Evolutionary conservation across 2,797 vertebrate species (phyloP), one percentile per base, ranked within the genome.

Genomic region (Halcyon chelicuti): DNA sequence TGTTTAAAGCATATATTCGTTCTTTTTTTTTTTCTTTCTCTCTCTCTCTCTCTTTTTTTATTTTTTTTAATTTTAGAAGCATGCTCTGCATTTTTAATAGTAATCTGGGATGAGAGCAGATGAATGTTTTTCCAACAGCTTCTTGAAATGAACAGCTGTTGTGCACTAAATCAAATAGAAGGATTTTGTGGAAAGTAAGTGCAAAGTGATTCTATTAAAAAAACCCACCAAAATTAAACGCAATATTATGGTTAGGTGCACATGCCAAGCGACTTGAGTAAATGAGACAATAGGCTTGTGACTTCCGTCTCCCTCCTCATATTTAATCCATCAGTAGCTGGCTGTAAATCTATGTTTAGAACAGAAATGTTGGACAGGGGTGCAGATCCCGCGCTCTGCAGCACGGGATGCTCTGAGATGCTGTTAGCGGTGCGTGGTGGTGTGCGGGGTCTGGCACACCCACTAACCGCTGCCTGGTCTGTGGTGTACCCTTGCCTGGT

Each of bases 71-170:
- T 23, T 42, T 46, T 42, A 68, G 15, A 81, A 72, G 37, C 70
- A 70, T 58, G 12, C 28, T 68, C 37, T 75, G 15, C 44, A 62
- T 70, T 82, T 91, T 79, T 44, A 80, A 55, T 18, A 18, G 75
- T 71, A 79, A 67, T 47, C 85, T 67, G 65, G 54, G 31, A 47
- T 92, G 55, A 80, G 14, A 89, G 44, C 52, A 82, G 44, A 83
- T 35, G 28, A 63, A 52, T 57, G 28, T 55, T 91, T 93, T 91
- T 65, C 85, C 85, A 90, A 28, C 39, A 80, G 89, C 93, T 86
- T 93, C 57, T 86, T 93, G 71, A 87, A 87, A 62, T 51, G 51
- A 95, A 33, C 84, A 91, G 91, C 94, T 94, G 81, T 80, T 86
- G 33, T 66, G 40, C 49, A 77, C 29, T 75, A 55, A 87, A 61